Conservation (phyloP, 1,140 invertebrate genomes). For the Sycophaga agraensis region DNA sequence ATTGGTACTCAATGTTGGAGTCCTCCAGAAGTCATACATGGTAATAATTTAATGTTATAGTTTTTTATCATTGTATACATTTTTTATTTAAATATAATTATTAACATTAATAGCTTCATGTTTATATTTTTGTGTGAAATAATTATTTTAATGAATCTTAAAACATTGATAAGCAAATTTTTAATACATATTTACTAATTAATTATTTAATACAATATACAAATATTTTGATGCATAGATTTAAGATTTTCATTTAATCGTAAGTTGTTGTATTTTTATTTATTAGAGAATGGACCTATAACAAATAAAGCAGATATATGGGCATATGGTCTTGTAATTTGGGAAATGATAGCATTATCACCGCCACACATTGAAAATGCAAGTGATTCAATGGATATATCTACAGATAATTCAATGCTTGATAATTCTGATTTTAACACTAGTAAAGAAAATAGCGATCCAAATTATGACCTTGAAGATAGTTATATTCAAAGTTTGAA, state of each 20-base stretch:
- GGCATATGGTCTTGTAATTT: slow-evolving; percentile 74
- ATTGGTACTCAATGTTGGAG: slow-evolving; percentile 75
- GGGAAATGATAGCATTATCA: slow-evolving; percentile 77
- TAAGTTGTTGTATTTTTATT: slow-evolving; percentile 3
- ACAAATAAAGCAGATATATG: slow-evolving; percentile 79
- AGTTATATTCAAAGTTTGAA: slow-evolving; percentile 28
- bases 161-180: neutral
- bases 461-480: slow-evolving; percentile 37
- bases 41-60: slow-evolving; percentile 36
- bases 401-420: slow-evolving; percentile 36
- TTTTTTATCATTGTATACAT: no score
- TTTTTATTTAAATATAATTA: no score
- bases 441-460: slow-evolving; percentile 36
- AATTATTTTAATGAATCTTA: slow-evolving; percentile 64
- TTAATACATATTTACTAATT: neutral
- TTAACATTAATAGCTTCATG: no score
- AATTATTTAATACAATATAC: neutral
- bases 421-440: slow-evolving; percentile 13
- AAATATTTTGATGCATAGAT: no score
- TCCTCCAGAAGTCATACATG: slow-evolving; percentile 70
- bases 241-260: neutral
- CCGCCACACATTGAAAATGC: slow-evolving; percentile 62
- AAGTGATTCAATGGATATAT: slow-evolving; percentile 43
- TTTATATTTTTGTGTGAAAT: no score
- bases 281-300: slow-evolving; percentile 57